phyloP scores from a whole-genome alignment of 1,140 invertebrate species.

The Zophobas morio region DNA sequence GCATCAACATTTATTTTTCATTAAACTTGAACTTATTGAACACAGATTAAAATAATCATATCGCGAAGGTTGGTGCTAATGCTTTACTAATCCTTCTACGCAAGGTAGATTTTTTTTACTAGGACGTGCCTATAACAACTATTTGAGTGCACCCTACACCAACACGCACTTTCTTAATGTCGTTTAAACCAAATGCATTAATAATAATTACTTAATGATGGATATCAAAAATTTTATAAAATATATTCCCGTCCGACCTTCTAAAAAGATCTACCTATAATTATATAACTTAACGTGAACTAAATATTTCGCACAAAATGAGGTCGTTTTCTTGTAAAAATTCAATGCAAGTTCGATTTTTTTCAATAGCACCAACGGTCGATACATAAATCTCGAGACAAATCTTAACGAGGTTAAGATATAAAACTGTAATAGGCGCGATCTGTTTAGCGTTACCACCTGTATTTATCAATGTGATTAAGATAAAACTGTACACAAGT shows the following conservation, averaged over 20 bases:
- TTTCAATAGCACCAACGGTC: neutral
- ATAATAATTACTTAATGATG: no score
- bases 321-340: slow-evolving; percentile 23
- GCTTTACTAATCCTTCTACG: no score
- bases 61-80: no score
- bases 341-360: neutral
- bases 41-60: no score
- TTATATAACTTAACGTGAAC: slow-evolving; percentile 28
- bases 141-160: no score
- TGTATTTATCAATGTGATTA: neutral
- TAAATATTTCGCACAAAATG: slow-evolving; percentile 27
- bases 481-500: neutral
- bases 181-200: no score
- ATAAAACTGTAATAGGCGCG: neutral
- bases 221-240: slow-evolving; percentile 1
- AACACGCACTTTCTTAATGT: no score
- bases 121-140: no score
- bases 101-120: no score
- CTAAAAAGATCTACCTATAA: slow-evolving; percentile 2
- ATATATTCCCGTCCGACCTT: slow-evolving; percentile 10
- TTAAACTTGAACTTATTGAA: no score
- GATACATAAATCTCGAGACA: slow-evolving; percentile 2
- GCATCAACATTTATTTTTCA: no score
- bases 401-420: slow-evolving; percentile 15
- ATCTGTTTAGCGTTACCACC: neutral